Base-by-base conservation (phyloP, 2,113 vertebrate genomes). In the Ciconia stormi region DNA sequence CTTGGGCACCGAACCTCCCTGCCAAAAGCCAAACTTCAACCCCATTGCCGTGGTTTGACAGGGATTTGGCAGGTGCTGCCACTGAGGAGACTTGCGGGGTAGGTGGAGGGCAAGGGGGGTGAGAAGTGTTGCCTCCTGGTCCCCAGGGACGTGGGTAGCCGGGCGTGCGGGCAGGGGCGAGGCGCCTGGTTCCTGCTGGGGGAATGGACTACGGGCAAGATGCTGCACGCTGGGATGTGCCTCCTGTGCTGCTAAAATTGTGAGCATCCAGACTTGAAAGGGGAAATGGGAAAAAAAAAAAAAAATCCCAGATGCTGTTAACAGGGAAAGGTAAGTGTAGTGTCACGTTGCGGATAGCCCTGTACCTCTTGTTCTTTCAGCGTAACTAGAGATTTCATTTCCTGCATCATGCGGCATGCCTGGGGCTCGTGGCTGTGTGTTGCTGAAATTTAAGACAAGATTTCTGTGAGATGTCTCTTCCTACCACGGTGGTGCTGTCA, bases 141-240 rank as follows among this genome's bases (percentile, higher is more conserved):
- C 42, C 76, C 18, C 19, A 29, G 46, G 30, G 50, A 27, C 1
- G 5, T 10, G 30, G 12, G 71, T 14, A 87, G 53, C 42, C 0
- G 0, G 9, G 4, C 56, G 19, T 62, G 36, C 3, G 6, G 46
- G 59, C 21, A 74, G 7, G 40, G 44, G 21, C 3, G 9, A 67
- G n/a, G 53, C 0, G 0, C 16, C 22, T 63, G n/a, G 14, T 16
- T 72, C 30, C 26, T 70, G 44, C 32, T 40, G 36, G 19, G 29
- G 30, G n/a, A 61, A 30, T 0, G 0, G 52, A 9, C 16, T 40
- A 0, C 1, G 1, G 13, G 27, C 11, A 74, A 67, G 22, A 17
- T 67, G 32, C 17, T 9, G 2, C 20, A n/a, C 5, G 4, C 16
- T 40, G 58, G 42, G 42, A 29, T 84, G 25, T 50, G 44, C 38